These are phyloP conservation scores for Trissolcus brochymenae DNA, from an alignment of 2,888 invertebrate species.

Conservation along the genomic window DNA sequence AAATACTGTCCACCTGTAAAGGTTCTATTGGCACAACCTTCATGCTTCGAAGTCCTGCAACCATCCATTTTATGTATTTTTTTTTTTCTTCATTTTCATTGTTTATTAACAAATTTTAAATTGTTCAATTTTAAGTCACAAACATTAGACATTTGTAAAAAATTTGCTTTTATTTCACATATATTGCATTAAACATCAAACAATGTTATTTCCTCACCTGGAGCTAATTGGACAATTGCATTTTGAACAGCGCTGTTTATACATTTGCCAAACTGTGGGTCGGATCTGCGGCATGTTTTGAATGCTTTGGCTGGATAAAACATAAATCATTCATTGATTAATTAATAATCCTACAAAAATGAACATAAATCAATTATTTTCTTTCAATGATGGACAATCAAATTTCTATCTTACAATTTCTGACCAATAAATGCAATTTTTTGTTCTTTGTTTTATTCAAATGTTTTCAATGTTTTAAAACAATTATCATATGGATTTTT, in stretches of 20 bases:
- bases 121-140: not conserved
- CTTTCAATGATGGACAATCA: too few species aligned
- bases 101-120: not conserved
- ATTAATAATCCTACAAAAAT: too few species aligned
- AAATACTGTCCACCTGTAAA: constrained; percentile 77
- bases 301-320: constrained; percentile 78
- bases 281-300: constrained; percentile 78
- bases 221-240: constrained; percentile 79
- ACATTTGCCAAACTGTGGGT: constrained; percentile 80
- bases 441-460: too few species aligned
- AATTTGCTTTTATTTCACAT: not conserved
- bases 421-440: too few species aligned
- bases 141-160: too few species aligned
- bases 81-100: not conserved
- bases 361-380: too few species aligned
- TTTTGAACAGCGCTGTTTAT: constrained; percentile 79
- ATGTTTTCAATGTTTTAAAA: too few species aligned
- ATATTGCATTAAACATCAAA: not conserved
- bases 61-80: not conserved
- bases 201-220: constrained; percentile 77
- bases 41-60: constrained; percentile 79
- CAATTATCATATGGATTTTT: too few species aligned
- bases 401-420: too few species aligned
- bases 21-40: constrained; percentile 81
- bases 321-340: not conserved